Evolutionary conservation across 1,140 invertebrate species (phyloP).

Genomic region (Drosophila bocki): DNA sequence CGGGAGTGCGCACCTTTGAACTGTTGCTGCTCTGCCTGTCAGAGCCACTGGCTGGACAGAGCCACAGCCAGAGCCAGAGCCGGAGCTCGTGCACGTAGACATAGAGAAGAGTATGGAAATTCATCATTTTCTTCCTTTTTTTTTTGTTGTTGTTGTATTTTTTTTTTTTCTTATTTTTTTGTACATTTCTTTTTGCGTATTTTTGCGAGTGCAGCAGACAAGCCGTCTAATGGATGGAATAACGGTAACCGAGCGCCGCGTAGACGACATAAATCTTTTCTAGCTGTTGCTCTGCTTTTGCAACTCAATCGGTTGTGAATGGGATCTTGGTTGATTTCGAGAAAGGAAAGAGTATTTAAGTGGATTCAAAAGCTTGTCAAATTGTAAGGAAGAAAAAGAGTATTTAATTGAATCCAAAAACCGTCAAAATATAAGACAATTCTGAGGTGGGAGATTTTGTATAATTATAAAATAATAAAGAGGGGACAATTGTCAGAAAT

Average conservation of each 20-base stretch:
- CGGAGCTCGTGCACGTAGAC: slow-evolving; percentile 18
- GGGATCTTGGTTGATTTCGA: slow-evolving; percentile 12
- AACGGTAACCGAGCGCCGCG: slow-evolving; percentile 15
- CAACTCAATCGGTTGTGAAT: slow-evolving; percentile 38
- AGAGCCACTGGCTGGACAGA: slow-evolving; percentile 70
- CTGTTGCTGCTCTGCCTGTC: slow-evolving; percentile 60
- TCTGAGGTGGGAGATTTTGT: background rate
- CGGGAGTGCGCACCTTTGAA: slow-evolving; percentile 60
- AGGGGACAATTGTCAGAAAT: background rate
- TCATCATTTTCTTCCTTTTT: slow-evolving; percentile 69
- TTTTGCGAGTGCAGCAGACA: slow-evolving; percentile 45
- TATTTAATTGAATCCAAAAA: background rate
- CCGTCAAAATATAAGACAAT: background rate
- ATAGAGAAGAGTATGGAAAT: slow-evolving; percentile 70
- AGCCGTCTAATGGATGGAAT: slow-evolving; percentile 37
- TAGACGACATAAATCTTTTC: slow-evolving; percentile 73
- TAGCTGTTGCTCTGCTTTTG: slow-evolving; percentile 34
- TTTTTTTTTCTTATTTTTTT: background rate
- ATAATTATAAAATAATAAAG: background rate
- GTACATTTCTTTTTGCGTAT: slow-evolving; percentile 24
- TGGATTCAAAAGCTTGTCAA: background rate
- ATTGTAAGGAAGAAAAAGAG: too few species aligned
- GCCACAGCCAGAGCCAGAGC: slow-evolving; percentile 27
- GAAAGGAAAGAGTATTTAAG: background rate
- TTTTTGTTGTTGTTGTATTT: background rate